A percentile compares a stretch with the other conserved stretches of the same genome.
phyloP scores from a whole-genome alignment of 2,888 invertebrate species.

The Tillus elongatus region DNA sequence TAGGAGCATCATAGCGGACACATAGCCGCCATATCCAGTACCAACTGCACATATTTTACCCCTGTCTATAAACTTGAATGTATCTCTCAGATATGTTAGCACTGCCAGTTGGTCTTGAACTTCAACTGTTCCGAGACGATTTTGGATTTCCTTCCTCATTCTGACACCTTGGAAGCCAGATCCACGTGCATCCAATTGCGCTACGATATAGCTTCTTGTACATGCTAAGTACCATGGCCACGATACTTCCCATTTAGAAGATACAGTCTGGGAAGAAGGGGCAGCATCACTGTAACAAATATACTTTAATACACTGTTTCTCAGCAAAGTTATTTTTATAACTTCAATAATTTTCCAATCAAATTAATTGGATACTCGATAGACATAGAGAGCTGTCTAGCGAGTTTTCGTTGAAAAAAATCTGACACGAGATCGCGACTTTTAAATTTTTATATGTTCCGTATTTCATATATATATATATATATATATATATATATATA shows the following conservation, averaged over 20 bases:
- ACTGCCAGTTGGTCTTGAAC: conserved; percentile 55
- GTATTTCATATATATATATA: background rate
- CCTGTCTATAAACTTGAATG: conserved; percentile 73
- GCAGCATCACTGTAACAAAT: conserved; percentile 55
- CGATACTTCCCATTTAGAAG: conserved; percentile 66
- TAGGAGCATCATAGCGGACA: conserved; percentile 70
- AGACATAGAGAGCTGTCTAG: too few species aligned
- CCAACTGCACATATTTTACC: conserved; percentile 78
- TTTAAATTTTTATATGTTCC: background rate
- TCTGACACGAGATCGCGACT: background rate
- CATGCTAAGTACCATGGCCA: conserved; percentile 83
- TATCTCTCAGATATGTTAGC: conserved; percentile 64
- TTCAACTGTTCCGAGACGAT: conserved; percentile 52
- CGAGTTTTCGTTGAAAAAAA: too few species aligned
- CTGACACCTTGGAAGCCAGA: conserved; percentile 75
- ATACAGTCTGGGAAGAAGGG: conserved; percentile 79
- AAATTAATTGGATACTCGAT: background rate
- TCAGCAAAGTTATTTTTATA: background rate
- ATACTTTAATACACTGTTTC: too few species aligned
- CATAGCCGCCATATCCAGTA: conserved; percentile 81
- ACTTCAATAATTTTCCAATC: too few species aligned
- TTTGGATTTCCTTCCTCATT: conserved; percentile 63
- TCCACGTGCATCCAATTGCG: conserved; percentile 82
- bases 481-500: too few species aligned
- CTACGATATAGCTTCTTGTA: conserved; percentile 74